Evolutionary conservation across 2,797 vertebrate species (phyloP).

Genomic region (Melanotaenia pygmaea): DNA sequence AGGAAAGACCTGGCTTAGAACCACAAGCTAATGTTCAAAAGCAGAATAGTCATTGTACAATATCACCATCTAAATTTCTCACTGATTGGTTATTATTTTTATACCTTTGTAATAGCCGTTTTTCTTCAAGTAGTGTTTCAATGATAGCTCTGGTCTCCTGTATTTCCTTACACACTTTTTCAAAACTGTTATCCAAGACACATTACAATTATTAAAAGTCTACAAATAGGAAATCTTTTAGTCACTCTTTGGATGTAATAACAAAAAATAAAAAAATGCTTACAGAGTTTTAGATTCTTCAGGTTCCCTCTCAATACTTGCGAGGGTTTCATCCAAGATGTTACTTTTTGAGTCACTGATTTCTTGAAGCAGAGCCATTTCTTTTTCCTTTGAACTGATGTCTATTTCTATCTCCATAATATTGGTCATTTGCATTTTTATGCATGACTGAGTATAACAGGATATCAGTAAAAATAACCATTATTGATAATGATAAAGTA

Average conservation of each 20-base stretch:
- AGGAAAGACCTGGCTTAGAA: not conserved
- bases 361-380: slow-evolving; percentile 77
- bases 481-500: not conserved
- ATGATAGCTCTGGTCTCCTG: slow-evolving; percentile 79
- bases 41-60: not conserved
- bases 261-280: slow-evolving; percentile 14
- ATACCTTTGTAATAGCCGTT: slow-evolving; percentile 84
- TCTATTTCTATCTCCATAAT: slow-evolving; percentile 78
- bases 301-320: slow-evolving; percentile 77
- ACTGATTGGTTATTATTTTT: not conserved
- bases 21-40: not conserved
- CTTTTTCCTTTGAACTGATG: slow-evolving; percentile 69
- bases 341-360: slow-evolving; percentile 74
- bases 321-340: slow-evolving; percentile 81
- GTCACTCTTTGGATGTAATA: not conserved
- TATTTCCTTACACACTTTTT: slow-evolving; percentile 81
- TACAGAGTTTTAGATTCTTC: slow-evolving; percentile 83
- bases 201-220: not conserved
- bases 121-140: slow-evolving; percentile 77
- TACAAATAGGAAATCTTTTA: too few species aligned
- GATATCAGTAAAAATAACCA: not conserved
- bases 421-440: slow-evolving; percentile 57
- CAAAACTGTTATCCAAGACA: slow-evolving; percentile 73
- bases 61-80: not conserved
- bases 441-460: not conserved